Percentiles rank a stretch among this genome's conserved stretches.
These are phyloP conservation scores for Nesometra sesokonis DNA, from an alignment of 35 echinoderm and acorn worm genomes.

Conservation along the genomic window DNA sequence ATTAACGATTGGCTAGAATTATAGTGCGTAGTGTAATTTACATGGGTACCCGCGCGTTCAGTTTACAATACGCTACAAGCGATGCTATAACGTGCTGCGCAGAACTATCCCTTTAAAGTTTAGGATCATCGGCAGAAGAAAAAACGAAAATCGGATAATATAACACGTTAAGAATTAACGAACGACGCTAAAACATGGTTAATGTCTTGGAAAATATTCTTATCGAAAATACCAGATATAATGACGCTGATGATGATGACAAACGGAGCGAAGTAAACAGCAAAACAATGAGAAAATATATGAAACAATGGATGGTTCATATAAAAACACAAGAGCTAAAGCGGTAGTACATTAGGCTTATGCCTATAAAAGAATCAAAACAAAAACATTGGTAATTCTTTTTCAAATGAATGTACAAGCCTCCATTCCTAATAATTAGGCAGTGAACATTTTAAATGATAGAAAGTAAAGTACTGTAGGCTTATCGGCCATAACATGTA, in stretches of 20 bases:
- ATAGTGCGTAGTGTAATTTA: neutral
- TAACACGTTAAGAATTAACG: neutral
- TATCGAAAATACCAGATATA: neutral
- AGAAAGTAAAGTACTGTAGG: too few species aligned
- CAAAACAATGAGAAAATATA: neutral
- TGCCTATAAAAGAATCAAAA: too few species aligned
- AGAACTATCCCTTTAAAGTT: neutral
- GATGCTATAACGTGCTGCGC: neutral
- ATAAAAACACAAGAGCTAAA: neutral
- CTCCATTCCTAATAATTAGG: too few species aligned
- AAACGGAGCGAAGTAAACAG: neutral
- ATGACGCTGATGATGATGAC: neutral
- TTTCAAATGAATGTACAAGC: too few species aligned
- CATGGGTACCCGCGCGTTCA: neutral
- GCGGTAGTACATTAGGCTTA: too few species aligned
- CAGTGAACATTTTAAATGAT: too few species aligned
- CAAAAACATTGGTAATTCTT: too few species aligned
- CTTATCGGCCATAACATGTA: too few species aligned
- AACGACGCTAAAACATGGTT: neutral
- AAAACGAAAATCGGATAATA: neutral
- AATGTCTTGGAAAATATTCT: neutral
- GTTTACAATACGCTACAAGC: neutral
- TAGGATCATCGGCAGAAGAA: neutral
- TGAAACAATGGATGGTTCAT: neutral
- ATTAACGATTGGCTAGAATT: neutral